These are phyloP conservation scores for Chrosomus eos DNA, from an alignment of 2,797 vertebrate genomes.

Conservation along the genomic window DNA sequence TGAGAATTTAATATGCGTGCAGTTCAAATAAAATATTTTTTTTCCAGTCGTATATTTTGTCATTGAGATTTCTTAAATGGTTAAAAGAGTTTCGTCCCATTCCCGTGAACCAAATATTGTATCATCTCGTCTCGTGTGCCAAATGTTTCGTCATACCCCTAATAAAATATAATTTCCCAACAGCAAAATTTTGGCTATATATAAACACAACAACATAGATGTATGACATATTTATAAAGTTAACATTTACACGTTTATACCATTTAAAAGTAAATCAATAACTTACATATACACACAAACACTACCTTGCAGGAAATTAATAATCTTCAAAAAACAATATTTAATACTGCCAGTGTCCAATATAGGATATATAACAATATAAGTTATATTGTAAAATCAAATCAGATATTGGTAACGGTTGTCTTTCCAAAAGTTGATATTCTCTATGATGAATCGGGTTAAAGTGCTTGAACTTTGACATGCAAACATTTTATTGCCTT, in stretches of 20 bases:
- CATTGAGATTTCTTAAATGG: no score
- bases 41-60: no score
- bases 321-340: not conserved
- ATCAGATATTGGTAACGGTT: not conserved
- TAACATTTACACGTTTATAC: not conserved
- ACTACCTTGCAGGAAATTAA: not conserved
- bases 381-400: not conserved
- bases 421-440: not conserved
- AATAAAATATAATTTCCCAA: no score
- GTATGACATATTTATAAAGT: not conserved
- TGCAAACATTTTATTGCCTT: constrained; percentile 15
- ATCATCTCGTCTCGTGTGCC: no score
- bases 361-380: not conserved
- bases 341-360: not conserved
- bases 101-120: no score
- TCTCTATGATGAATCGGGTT: not conserved
- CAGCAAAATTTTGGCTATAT: not conserved
- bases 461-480: constrained; percentile 10
- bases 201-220: not conserved
- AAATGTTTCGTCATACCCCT: no score
- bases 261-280: not conserved
- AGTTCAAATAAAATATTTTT: no score
- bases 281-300: not conserved
- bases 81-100: no score
- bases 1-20: no score